Percentiles rank a stretch among this genome's conserved stretches.
These are phyloP conservation scores for Philaenus spumarius DNA, from an alignment of 1,140 invertebrate genomes.

Conservation along the genomic window DNA sequence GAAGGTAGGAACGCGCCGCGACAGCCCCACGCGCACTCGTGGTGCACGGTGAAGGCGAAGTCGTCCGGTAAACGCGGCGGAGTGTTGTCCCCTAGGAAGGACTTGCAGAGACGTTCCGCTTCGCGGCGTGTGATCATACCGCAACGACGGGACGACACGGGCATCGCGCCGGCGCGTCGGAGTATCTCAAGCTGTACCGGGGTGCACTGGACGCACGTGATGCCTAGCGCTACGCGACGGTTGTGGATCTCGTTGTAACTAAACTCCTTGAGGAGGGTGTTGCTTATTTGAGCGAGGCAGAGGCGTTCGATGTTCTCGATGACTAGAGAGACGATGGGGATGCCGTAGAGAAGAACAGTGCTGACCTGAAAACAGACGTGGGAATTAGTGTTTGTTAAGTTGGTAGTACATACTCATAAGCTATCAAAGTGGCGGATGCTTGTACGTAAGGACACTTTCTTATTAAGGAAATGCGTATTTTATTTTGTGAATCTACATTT, in stretches of 20 bases:
- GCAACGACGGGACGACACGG: slow-evolving; percentile 87
- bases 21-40: slow-evolving; percentile 94
- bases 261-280: slow-evolving; percentile 89
- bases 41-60: slow-evolving; percentile 90
- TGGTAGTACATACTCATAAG: neutral
- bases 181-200: slow-evolving; percentile 94
- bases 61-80: slow-evolving; percentile 91
- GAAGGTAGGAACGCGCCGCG: slow-evolving; percentile 88
- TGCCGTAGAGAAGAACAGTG: slow-evolving; percentile 82
- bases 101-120: slow-evolving; percentile 92
- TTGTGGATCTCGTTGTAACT: slow-evolving; percentile 99
- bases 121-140: slow-evolving; percentile 56
- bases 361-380: slow-evolving; percentile 57
- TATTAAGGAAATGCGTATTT: neutral
- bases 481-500: neutral
- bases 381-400: neutral
- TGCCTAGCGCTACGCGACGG: slow-evolving; percentile 84
- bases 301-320: slow-evolving; percentile 89
- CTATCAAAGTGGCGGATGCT: neutral
- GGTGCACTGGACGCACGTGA: slow-evolving; percentile 96
- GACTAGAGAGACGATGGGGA: slow-evolving; percentile 89
- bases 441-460: neutral
- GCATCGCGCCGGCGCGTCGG: slow-evolving; percentile 90
- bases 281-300: slow-evolving; percentile 94
- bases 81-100: slow-evolving; percentile 88